A percentile compares a stretch with the other conserved stretches of the same genome.
phyloP scores from a whole-genome alignment of 2,797 vertebrate genomes.

The Holocentrus rufus region DNA sequence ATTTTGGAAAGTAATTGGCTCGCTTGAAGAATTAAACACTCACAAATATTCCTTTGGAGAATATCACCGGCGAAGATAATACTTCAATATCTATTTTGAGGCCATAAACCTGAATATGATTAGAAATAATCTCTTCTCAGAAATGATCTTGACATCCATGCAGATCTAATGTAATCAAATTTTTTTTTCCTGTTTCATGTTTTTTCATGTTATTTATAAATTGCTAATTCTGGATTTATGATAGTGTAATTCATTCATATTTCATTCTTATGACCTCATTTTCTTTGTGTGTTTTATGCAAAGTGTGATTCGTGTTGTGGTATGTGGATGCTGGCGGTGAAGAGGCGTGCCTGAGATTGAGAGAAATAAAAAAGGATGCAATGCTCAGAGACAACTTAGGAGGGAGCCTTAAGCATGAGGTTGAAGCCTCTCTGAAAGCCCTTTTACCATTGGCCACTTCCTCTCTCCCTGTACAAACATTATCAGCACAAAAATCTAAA shows the following conservation, averaged over 20 bases:
- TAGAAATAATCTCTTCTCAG: neutral
- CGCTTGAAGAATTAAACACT: constrained; percentile 7
- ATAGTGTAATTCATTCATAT: neutral
- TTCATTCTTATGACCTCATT: neutral
- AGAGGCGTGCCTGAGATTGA: neutral
- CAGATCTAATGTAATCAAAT: too few species aligned
- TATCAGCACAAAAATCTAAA: neutral
- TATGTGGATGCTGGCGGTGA: neutral
- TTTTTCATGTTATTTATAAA: neutral
- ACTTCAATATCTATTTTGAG: constrained; percentile 33
- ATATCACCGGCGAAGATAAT: constrained; percentile 7
- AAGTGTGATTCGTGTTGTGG: neutral
- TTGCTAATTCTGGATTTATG: neutral
- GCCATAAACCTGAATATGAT: constrained; percentile 20
- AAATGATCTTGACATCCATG: neutral
- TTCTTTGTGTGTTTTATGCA: neutral
- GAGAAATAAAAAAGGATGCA: constrained; percentile 61
- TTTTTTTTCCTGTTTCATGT: too few species aligned
- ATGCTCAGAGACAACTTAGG: constrained; percentile 75
- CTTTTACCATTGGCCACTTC: neutral
- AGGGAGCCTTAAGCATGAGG: constrained; percentile 77
- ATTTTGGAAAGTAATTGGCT: constrained; percentile 8
- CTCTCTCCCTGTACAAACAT: constrained; percentile 26
- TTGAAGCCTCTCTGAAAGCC: constrained; percentile 34
- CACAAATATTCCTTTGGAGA: constrained; percentile 10